Percentiles rank a stretch among this genome's conserved stretches.
Conservation (phyloP, 2,797 vertebrate species). For the Hydrophis major region DNA sequence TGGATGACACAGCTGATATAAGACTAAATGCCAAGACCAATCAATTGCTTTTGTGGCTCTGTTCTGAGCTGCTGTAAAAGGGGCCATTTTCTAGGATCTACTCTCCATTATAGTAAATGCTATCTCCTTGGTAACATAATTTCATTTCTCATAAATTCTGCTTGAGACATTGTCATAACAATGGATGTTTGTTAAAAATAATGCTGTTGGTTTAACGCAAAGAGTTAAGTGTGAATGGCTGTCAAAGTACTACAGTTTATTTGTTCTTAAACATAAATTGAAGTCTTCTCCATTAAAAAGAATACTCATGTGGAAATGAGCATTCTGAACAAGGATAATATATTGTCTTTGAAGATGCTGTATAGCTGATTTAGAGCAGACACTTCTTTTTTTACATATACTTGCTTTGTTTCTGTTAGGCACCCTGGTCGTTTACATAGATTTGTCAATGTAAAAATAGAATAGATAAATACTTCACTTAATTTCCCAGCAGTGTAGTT, state of each 20-base stretch:
- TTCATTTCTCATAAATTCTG: slow-evolving; percentile 85
- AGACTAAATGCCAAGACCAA: slow-evolving; percentile 95
- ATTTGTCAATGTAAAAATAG: slow-evolving; percentile 55
- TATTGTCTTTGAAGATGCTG: slow-evolving; percentile 58
- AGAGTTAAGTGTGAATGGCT: slow-evolving; percentile 79
- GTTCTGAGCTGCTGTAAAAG: slow-evolving; percentile 84
- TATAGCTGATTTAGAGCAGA: slow-evolving; percentile 53
- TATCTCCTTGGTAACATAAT: slow-evolving; percentile 92
- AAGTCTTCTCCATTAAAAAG: slow-evolving; percentile 72
- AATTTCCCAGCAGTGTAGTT: slow-evolving; percentile 68
- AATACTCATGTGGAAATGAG: slow-evolving; percentile 67
- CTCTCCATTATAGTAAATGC: slow-evolving; percentile 91
- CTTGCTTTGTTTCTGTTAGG: slow-evolving; percentile 58
- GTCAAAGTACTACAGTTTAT: slow-evolving; percentile 73
- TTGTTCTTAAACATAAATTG: slow-evolving; percentile 78
- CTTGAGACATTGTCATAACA: slow-evolving; percentile 81
- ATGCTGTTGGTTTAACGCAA: slow-evolving; percentile 81
- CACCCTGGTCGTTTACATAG: slow-evolving; percentile 52
- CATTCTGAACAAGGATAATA: slow-evolving; percentile 62
- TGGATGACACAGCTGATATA: slow-evolving; percentile 90
- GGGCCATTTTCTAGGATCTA: slow-evolving; percentile 87
- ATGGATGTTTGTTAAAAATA: slow-evolving; percentile 81
- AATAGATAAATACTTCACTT: slow-evolving; percentile 66
- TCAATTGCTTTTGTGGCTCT: slow-evolving; percentile 91
- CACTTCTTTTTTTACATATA: slow-evolving; percentile 47